Evolutionary conservation across 2,113 vertebrate species (phyloP), one percentile per base, ranked within the genome.

Genomic region (Spea bombifrons): DNA sequence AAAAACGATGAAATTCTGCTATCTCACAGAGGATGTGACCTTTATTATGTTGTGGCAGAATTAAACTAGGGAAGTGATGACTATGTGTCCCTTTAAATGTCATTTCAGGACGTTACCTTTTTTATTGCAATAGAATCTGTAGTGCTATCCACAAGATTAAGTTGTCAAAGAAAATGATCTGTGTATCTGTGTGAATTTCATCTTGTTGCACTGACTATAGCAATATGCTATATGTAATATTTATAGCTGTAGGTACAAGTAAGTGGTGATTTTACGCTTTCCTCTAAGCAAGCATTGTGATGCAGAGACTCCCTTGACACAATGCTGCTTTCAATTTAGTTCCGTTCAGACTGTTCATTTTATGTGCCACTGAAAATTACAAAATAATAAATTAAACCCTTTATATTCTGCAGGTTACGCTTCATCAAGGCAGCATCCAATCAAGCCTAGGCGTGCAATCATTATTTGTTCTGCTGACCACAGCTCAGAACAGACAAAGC

Each of bases 81-180:
- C 78, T 80, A 80, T 73, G 78, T 80, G 78, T 80, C 78, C 78
- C 78, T 80, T 80, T 80, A 80, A 80, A 80, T 80, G 78, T 80
- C 78, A 80, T 74, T 74, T 57, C 71, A 68, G 71, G 71, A 80
- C 68, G 78, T 80, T 80, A 66, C 78, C 55, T 80, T 80, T 80
- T 80, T 80, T 80, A 73, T 74, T 80, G 78, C 71, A 74, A 80
- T 73, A 68, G 78, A 74, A 68, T 74, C 78, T 68, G 45, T 67
- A 80, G 48, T 59, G 78, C 78, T 80, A 72, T 73, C 50, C 63
- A 74, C 78, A 80, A 80, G 78, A 80, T 80, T 80, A 80, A 80
- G 78, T 80, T 80, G 78, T 80, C 78, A 80, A 80, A 80, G 71
- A 73, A 80, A 80, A 80, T 80, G 78, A 80, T 80, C 78, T 80